Evolutionary conservation across 1,140 invertebrate species (phyloP).

Genomic region (Drosophila seguyi): DNA sequence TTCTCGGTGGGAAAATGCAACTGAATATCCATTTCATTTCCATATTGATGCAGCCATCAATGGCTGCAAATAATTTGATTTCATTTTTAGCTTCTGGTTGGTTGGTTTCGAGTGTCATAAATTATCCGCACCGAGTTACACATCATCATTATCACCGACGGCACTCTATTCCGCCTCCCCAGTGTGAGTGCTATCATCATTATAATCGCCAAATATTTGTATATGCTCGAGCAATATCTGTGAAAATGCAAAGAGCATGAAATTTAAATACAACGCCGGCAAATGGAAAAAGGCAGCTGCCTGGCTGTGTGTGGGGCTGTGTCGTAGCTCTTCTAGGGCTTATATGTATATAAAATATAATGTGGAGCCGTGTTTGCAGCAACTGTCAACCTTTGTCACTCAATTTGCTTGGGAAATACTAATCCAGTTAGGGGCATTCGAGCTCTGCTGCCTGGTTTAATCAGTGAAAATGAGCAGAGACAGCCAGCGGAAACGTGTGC

Average conservation of each 20-base stretch:
- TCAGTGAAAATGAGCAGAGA: slow-evolving; percentile 74
- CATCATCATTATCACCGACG: slow-evolving; percentile 54
- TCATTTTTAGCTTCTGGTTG: slow-evolving; percentile 49
- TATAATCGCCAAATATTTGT: slow-evolving; percentile 76
- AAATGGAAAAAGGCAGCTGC: slow-evolving; percentile 52
- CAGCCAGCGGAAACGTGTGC: slow-evolving; percentile 67
- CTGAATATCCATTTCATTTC: slow-evolving; percentile 56
- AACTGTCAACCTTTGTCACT: slow-evolving; percentile 82
- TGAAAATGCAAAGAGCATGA: slow-evolving; percentile 58
- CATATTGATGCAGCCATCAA: slow-evolving; percentile 54
- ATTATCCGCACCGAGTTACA: slow-evolving; percentile 56
- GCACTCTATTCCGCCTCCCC: slow-evolving; percentile 12
- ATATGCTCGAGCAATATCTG: slow-evolving; percentile 59
- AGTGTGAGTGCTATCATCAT: slow-evolving; percentile 53
- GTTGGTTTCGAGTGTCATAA: slow-evolving; percentile 41
- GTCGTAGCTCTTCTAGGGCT: slow-evolving; percentile 14
- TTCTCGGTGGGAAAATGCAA: slow-evolving; percentile 27
- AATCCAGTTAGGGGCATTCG: slow-evolving; percentile 70
- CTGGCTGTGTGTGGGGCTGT: slow-evolving; percentile 1
- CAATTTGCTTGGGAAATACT: slow-evolving; percentile 80
- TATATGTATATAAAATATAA: neutral
- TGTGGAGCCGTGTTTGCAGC: slow-evolving; percentile 43
- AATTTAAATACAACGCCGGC: slow-evolving; percentile 56
- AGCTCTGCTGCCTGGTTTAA: slow-evolving; percentile 60
- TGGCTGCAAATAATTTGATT: slow-evolving; percentile 49